phyloP scores from a whole-genome alignment of 2,888 invertebrate species.

The Stratiomys singularior region DNA sequence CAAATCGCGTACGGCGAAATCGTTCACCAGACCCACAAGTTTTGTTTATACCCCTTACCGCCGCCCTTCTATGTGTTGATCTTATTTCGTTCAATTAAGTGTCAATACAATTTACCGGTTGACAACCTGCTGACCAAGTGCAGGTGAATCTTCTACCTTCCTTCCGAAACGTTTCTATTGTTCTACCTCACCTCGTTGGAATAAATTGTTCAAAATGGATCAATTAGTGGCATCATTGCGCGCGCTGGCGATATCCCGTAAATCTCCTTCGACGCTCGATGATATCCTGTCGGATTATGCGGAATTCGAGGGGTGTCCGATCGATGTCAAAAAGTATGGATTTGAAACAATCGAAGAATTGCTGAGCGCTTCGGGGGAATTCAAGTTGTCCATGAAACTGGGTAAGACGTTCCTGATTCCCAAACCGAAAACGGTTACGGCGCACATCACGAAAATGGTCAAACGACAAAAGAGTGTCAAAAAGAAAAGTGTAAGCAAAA shows the following conservation, averaged over 20 bases:
- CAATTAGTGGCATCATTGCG: constrained; percentile 11
- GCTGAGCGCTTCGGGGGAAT: not conserved
- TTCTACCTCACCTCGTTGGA: too few species aligned
- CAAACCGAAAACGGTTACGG: not conserved
- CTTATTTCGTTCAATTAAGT: too few species aligned
- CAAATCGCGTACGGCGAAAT: too few species aligned
- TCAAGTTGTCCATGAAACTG: not conserved
- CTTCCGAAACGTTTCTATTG: too few species aligned
- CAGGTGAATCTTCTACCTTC: too few species aligned
- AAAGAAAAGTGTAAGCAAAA: not conserved
- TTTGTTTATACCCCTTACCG: too few species aligned
- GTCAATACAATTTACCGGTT: too few species aligned
- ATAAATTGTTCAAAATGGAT: not conserved
- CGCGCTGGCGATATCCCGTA: constrained; percentile 3
- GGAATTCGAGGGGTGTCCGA: not conserved
- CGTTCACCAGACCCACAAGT: too few species aligned
- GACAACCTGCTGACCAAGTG: too few species aligned
- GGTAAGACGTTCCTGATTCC: not conserved
- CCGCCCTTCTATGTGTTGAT: too few species aligned
- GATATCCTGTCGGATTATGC: constrained; percentile 9
- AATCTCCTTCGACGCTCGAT: not conserved
- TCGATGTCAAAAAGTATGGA: not conserved
- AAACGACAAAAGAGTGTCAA: not conserved
- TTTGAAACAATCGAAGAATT: constrained; percentile 3
- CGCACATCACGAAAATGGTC: constrained; percentile 9